Conservation (phyloP, 2,113 vertebrate species). For the Monopterus albus region DNA sequence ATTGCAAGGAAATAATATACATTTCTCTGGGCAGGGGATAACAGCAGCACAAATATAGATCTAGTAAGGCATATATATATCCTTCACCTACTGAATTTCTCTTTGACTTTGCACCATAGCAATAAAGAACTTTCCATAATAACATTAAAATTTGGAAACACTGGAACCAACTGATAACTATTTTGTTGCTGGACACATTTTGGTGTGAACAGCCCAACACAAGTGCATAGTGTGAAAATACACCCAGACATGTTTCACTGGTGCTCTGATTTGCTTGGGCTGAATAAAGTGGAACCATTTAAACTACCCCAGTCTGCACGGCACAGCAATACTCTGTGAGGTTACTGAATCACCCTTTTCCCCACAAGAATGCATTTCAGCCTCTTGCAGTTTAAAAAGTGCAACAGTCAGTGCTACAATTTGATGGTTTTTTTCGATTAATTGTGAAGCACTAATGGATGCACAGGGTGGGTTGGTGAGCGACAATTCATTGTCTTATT, state of each 20-base stretch:
- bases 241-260: neutral
- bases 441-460: constrained; percentile 10
- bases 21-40: neutral
- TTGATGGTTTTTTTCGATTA: neutral
- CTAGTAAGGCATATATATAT: neutral
- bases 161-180: neutral
- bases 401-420: constrained; percentile 21
- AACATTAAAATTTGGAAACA: too few species aligned
- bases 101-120: too few species aligned
- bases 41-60: neutral
- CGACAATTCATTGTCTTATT: constrained; percentile 56
- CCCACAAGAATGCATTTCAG: neutral
- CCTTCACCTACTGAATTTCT: too few species aligned
- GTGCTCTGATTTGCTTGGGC: neutral
- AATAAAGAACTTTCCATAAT: too few species aligned
- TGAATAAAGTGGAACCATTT: constrained; percentile 10
- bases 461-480: neutral
- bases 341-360: neutral
- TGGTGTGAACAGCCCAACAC: neutral
- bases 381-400: too few species aligned
- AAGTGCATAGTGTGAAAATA: neutral
- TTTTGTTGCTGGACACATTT: neutral
- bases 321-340: constrained; percentile 2
- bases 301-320: constrained; percentile 9
- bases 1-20: neutral